Percentiles rank a stretch among this genome's conserved stretches.
Evolutionary conservation across 2,888 invertebrate species (phyloP).

Genomic region (Polymixis flavicincta): DNA sequence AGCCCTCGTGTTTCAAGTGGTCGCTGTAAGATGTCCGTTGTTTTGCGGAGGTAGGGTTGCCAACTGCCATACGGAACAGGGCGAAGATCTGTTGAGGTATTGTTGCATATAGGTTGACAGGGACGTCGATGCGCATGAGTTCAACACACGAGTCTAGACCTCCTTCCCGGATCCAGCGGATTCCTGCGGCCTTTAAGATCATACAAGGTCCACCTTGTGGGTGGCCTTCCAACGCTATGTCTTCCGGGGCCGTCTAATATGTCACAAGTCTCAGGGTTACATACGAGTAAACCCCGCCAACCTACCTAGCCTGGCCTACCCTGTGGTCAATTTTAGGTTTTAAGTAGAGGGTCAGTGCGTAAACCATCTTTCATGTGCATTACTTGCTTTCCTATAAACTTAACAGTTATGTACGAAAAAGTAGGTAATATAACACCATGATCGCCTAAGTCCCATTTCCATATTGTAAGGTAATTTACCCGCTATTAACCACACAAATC

Average conservation of each 20-base stretch:
- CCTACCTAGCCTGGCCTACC: too few species aligned
- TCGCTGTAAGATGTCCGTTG: conserved; percentile 18
- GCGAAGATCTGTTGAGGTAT: background rate
- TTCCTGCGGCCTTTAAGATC: too few species aligned
- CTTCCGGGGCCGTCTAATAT: background rate
- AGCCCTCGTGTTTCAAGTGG: conserved; percentile 54
- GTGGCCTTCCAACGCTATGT: too few species aligned
- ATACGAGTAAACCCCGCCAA: background rate
- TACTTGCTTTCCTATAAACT: too few species aligned
- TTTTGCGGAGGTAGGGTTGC: conserved; percentile 39
- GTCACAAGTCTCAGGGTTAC: background rate
- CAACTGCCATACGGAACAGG: background rate
- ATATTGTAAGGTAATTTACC: background rate
- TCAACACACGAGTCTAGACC: too few species aligned
- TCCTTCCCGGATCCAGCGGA: too few species aligned
- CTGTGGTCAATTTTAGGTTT: background rate
- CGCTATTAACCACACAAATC: background rate
- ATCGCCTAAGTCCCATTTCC: background rate
- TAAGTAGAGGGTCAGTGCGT: background rate
- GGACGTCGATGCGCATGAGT: too few species aligned
- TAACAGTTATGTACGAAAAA: background rate
- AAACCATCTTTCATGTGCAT: background rate
- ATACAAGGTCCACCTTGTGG: too few species aligned
- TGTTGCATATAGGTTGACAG: background rate
- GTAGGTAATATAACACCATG: background rate